Evolutionary conservation across 2,888 invertebrate genomes (phyloP), one percentile per base, ranked within the genome.

Genomic region (Mallateleia sp.): DNA sequence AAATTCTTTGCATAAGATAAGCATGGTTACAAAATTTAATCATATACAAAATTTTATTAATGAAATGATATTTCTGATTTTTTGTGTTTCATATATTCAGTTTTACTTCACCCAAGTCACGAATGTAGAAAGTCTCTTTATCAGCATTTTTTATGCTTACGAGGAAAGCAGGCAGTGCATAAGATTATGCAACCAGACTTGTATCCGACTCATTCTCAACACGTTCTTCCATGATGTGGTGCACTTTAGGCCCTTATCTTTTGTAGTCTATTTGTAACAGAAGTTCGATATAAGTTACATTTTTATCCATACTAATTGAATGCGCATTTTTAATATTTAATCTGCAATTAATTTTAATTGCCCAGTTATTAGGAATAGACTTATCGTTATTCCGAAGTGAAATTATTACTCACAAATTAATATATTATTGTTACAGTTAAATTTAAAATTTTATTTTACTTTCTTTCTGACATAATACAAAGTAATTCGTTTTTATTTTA

Each of bases 131-230:
- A 58, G 71, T 58, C 60, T 56, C 60, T 74, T 74, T 60, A 45
- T 60, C 72, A 45, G 72, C 38, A 74, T 74, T 74, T 74, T 60
- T 74, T 74, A 74, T 74, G 60, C 62, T 74, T 47, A 58, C 60
- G 38, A 60, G 42, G 72, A 72, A 84, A 84, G 66, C 72, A 62
- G 28, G 25, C 24, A 56, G 52, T 50, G 78, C 74, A 58, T 52
- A 34, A 74, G 60, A 74, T 74, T 74, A 74, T 74, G 52, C 58
- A 74, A 74, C 74, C 42, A 72, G 84, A 52, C 60, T 84, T 84
- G 72, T 67, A 78, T 62, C 38, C 69, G 32, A 62, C 45, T 72
- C 67, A 78, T 71, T 83, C 78, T 78, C 77, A 22, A 77, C 77
- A 78, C 71, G 77, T 83, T 71, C 72, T 77, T 52, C 45, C 50